Percentiles rank a stretch among this genome's conserved stretches.
Evolutionary conservation across 2,888 invertebrate genomes (phyloP).

Genomic region (Pollenia griseotomentosa): DNA sequence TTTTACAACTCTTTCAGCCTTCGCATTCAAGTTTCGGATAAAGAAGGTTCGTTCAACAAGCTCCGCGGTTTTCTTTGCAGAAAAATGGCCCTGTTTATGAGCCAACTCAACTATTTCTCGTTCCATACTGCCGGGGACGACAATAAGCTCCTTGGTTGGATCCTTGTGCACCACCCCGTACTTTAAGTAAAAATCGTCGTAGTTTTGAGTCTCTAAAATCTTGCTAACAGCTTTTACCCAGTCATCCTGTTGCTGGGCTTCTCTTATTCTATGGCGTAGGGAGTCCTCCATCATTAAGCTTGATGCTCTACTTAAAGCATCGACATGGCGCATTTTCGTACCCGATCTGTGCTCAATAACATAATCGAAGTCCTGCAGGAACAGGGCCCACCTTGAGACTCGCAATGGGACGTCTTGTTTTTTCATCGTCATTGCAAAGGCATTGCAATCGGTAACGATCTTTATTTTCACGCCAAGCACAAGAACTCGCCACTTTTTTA

Average conservation of each 20-base stretch:
- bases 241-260: constrained; percentile 38
- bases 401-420: not conserved
- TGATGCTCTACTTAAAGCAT: not conserved
- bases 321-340: not conserved
- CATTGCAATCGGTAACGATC: not conserved
- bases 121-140: constrained; percentile 79
- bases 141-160: constrained; percentile 71
- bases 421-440: not conserved
- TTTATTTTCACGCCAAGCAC: not conserved
- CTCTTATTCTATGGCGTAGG: constrained; percentile 44
- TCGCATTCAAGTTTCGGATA: not conserved
- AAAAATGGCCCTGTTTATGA: constrained; percentile 80
- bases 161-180: constrained; percentile 25
- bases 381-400: not conserved
- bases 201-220: constrained; percentile 48
- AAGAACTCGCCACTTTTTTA: constrained; percentile 47
- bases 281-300: constrained; percentile 35
- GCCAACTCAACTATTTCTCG: constrained; percentile 79
- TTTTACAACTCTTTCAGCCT: not conserved
- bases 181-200: constrained; percentile 66
- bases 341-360: not conserved
- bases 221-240: constrained; percentile 62
- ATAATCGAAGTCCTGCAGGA: not conserved
- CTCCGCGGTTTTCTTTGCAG: constrained; percentile 8
- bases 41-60: not conserved